Evolutionary conservation across 2,113 vertebrate species (phyloP), one percentile per base, ranked within the genome.

Genomic region (Phylloscopus whistleri): DNA sequence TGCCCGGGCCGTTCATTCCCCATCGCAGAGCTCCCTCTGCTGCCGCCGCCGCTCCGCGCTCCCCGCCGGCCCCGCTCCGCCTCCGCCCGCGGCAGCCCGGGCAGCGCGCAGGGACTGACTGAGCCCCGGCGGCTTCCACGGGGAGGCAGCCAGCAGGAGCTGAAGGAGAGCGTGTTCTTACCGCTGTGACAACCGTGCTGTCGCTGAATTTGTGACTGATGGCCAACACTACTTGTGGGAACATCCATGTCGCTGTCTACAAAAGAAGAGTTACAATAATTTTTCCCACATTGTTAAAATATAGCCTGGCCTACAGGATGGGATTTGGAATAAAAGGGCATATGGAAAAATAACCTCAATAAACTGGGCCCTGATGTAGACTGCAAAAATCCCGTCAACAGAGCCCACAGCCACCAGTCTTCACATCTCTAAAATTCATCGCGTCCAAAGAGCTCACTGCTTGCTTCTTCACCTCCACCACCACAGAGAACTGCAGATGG

Each of bases 1-100:
- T 31, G 52, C 35, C 13, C 9, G n/a, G 13, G 49, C 84, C 41
- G 87, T 95, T 95, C 89, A 89, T 95, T 96, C 89, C 84, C 17
- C 96, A 7, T 41, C 91, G 63, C 62, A 67, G 87, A 82, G 95
- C 91, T 91, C 94, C 95, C 94, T 94, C 94, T 95, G 63, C 70
- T 79, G 87, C 75, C 52, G 30, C 51, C 11, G 16, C 39, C 26
- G 18, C 39, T 2, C 73, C 5, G 15, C 14, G 28, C 15, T 60
- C 19, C 53, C 16, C 26, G 10, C 78, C 41, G 5, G 6, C 9
- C 30, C 23, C 21, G 7, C 15, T 31, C 8, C 12, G 44, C 44
- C 44, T 44, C 43, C 43, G 44, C 44, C 44, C 44, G 44, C 44
- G 9, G 31, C 11, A 44, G 46, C 22, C 26, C 28, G 0, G 9